These are phyloP conservation scores for Uropetala carovei DNA, from an alignment of 2,888 invertebrate genomes.

Conservation along the genomic window DNA sequence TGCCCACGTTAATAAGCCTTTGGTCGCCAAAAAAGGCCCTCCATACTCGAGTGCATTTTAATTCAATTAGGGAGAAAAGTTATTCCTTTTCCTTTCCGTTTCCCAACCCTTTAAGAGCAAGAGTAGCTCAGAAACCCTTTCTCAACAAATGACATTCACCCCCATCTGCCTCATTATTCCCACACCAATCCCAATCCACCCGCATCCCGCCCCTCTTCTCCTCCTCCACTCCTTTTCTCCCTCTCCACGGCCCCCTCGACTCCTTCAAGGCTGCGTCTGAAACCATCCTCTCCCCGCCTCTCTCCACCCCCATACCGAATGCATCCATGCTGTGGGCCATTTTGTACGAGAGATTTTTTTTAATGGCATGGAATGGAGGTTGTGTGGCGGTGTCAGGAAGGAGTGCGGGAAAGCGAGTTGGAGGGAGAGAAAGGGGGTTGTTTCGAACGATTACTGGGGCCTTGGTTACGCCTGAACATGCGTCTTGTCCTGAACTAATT, in stretches of 20 bases:
- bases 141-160: constrained; percentile 6
- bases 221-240: not conserved
- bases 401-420: no score
- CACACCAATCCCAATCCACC: constrained; percentile 19
- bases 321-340: no score
- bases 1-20: not conserved
- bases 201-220: not conserved
- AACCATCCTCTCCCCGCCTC: not conserved
- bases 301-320: not conserved
- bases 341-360: no score
- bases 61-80: not conserved
- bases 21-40: not conserved
- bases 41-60: not conserved
- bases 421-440: no score
- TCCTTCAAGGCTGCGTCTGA: not conserved
- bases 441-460: no score
- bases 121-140: constrained; percentile 17
- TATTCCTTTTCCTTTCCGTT: constrained; percentile 13
- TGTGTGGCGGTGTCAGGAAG: no score
- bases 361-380: not conserved
- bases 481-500: no score
- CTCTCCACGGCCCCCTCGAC: not conserved
- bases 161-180: not conserved
- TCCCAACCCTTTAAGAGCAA: not conserved
- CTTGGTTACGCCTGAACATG: no score